Base-by-base conservation (phyloP, 2,888 invertebrate genomes). In the Zygogramma bicolorata region DNA sequence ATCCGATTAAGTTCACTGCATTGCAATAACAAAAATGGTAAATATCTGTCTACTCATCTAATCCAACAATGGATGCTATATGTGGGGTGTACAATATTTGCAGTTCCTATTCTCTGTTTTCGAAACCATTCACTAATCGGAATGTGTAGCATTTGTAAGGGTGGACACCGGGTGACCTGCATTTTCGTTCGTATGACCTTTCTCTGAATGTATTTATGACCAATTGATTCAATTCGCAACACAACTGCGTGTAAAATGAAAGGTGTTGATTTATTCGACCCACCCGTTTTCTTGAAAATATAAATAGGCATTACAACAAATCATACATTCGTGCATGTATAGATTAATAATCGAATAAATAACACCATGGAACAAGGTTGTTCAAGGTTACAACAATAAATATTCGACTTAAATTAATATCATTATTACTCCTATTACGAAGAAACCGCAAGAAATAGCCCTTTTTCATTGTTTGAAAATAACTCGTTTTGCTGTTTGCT, bases 211-310 rank as follows among this genome's bases (percentile, higher is more conserved):
- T 13, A 5, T 27, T 46, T 46, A 46, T 27, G 53, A 53, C 53
- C 53, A 53, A 53, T 53, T 22, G 53, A 53, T 27, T 53, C 53
- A 25, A 27, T 53, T 53, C 27, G 20, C 46, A n/a, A 46, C 20
- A 10, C 20, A 46, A 46, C 53, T 53, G 13, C 7, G 25, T n/a
- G 53, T 53, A 25, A 25, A 53, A 22, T 53, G 53, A 53, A 25
- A 53, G 53, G 53, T 53, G 53, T 53, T 53, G 53, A 53, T 53
- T 53, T 53, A 53, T 53, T 53, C 13, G 53, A 53, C 53, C 53
- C 53, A 53, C 53, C 53, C 53, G 53, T 53, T 53, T 53, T 53
- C 27, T 53, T 53, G 53, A 53, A 53, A 53, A 53, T 53, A 53
- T 53, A 53, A 53, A 53, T 53, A 53, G 27, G 53, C 53, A 53